Conservation (phyloP, 92 coral and sea anemone genomes). For the Umimayanthus chanpuru region DNA sequence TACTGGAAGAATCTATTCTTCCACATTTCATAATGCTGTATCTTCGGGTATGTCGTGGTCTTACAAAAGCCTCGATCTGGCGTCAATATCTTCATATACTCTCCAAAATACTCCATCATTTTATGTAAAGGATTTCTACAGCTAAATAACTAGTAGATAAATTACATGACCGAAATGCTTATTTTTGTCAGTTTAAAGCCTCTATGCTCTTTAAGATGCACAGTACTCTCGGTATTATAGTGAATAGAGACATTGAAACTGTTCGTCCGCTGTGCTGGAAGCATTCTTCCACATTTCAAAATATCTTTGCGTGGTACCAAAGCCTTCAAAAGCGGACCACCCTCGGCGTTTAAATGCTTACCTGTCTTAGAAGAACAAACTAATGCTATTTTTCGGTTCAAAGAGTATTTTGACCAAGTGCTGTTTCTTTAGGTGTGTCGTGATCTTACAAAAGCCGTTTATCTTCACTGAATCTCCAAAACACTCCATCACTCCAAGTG, state of each 20-base stretch:
- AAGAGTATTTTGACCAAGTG: too few relatives aligned
- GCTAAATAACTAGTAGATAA: not conserved
- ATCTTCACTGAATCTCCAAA: too few relatives aligned
- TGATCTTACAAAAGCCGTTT: too few relatives aligned
- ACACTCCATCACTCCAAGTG: not conserved
- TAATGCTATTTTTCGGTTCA: too few relatives aligned
- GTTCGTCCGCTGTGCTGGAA: not conserved
- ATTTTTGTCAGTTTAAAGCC: not conserved
- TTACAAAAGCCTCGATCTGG: too few relatives aligned
- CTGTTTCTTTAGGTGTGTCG: too few relatives aligned
- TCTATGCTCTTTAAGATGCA: too few relatives aligned
- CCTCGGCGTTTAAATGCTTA: not conserved
- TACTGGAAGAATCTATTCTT: not conserved
- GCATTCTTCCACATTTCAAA: not conserved
- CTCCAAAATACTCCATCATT: not conserved
- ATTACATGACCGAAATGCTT: not conserved
- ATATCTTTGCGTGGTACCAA: not conserved
- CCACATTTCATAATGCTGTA: too few relatives aligned
- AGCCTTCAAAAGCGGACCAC: not conserved
- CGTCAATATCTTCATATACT: too few relatives aligned
- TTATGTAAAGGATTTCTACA: not conserved
- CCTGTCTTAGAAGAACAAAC: not conserved
- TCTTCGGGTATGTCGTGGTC: too few relatives aligned
- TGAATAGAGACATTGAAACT: not conserved
- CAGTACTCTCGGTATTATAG: not conserved